phyloP scores from a whole-genome alignment of 2,888 invertebrate species.

The Microctonus brassicae region DNA sequence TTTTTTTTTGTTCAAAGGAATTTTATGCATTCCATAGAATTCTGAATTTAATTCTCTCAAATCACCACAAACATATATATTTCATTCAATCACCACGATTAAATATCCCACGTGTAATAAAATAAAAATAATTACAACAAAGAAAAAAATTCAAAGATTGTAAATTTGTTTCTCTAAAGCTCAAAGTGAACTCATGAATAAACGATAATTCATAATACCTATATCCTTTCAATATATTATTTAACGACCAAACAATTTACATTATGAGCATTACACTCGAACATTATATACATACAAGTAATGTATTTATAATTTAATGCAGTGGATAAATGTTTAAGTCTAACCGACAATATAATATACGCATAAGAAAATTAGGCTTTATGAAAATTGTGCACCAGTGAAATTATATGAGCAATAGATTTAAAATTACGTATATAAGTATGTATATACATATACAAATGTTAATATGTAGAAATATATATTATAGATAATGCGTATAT shows the following conservation, averaged over 20 bases:
- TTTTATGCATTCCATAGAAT: background rate
- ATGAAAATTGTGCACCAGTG: constrained; percentile 6
- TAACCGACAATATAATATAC: constrained; percentile 4
- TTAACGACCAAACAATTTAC: background rate
- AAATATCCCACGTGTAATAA: no score
- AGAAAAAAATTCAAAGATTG: constrained; percentile 27
- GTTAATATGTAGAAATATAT: background rate
- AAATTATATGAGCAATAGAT: constrained; percentile 19
- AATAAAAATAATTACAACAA: background rate
- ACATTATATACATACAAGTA: background rate
- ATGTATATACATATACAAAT: background rate
- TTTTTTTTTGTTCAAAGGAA: constrained; percentile 24
- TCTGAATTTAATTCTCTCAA: no score
- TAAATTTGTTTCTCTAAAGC: background rate
- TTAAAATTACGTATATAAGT: background rate
- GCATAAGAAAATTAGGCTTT: constrained; percentile 14
- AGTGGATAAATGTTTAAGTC: background rate
- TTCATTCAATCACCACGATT: background rate
- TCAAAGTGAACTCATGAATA: background rate
- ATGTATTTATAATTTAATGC: background rate
- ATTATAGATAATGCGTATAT: no score
- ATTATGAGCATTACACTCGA: background rate
- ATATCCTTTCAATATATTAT: background rate
- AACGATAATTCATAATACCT: background rate
- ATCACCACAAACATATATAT: constrained; percentile 36